A percentile compares a stretch with the other conserved stretches of the same genome.
Conservation (phyloP, 2,113 vertebrate species). For the Rhinolophus sinicus region DNA sequence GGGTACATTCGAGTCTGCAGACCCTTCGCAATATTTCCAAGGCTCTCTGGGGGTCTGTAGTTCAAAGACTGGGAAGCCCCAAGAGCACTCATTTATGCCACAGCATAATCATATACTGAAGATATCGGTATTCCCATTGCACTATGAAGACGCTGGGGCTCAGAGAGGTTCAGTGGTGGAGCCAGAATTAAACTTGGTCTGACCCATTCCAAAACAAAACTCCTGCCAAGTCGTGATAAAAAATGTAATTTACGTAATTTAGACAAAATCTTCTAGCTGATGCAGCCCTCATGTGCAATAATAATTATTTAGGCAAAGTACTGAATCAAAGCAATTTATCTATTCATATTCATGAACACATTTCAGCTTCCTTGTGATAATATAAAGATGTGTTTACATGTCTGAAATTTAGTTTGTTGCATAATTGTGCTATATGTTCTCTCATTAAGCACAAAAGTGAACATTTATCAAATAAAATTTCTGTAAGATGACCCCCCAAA, state of each 20-base stretch:
- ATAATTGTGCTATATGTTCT: not conserved
- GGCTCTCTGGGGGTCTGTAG: not conserved
- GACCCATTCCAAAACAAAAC: not conserved
- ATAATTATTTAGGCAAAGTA: slow-evolving; percentile 17
- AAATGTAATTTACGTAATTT: not conserved
- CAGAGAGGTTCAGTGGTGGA: not conserved
- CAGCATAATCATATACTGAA: not conserved
- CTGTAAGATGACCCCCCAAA: not conserved
- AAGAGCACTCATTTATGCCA: not conserved
- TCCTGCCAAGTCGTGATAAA: not conserved
- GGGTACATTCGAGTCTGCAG: not conserved
- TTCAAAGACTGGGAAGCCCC: not conserved
- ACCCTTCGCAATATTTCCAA: not conserved
- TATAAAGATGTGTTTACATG: not conserved
- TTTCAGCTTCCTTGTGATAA: not conserved
- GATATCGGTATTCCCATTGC: not conserved
- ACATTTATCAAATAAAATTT: slow-evolving; percentile 28
- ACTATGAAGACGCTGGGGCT: not conserved
- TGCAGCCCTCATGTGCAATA: not conserved
- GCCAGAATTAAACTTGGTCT: not conserved
- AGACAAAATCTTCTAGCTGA: not conserved
- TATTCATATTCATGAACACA: not conserved
- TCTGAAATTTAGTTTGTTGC: not conserved
- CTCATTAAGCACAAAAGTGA: not conserved
- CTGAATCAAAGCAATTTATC: slow-evolving; percentile 15